Evolutionary conservation across 2,113 vertebrate species (phyloP).

Genomic region (Rhinolophus sinicus): DNA sequence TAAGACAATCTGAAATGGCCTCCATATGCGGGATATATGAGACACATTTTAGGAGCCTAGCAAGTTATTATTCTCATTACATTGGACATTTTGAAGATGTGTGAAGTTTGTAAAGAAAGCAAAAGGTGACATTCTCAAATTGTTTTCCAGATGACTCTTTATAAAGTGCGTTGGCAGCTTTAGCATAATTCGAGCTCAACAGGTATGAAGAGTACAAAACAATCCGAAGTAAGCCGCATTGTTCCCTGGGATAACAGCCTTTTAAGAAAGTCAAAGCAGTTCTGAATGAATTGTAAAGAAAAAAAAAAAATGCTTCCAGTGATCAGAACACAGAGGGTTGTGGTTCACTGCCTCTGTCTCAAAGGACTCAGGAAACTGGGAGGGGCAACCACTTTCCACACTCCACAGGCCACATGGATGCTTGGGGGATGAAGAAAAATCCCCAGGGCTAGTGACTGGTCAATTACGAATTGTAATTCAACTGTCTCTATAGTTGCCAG

Average conservation of each 20-base stretch:
- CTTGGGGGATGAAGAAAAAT: conserved; percentile 33
- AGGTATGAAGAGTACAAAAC: conserved; percentile 64
- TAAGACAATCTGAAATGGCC: neutral
- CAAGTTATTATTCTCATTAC: neutral
- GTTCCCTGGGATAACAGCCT: conserved; percentile 46
- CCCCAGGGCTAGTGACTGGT: conserved; percentile 40
- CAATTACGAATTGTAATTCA: conserved; percentile 73
- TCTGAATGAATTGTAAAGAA: conserved; percentile 57
- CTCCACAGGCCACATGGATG: conserved; percentile 62
- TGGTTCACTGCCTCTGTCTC: conserved; percentile 71
- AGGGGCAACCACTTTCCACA: conserved; percentile 54
- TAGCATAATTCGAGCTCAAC: conserved; percentile 54
- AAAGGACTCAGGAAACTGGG: conserved; percentile 75
- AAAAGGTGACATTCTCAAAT: conserved; percentile 39
- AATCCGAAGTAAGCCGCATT: conserved; percentile 37
- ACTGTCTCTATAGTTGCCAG: conserved; percentile 64
- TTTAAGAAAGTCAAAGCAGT: conserved; percentile 57
- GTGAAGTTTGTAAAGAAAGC: neutral
- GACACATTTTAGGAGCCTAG: neutral
- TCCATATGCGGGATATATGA: neutral
- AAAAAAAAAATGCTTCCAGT: conserved; percentile 38
- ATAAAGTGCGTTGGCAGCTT: conserved; percentile 43
- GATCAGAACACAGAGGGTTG: conserved; percentile 66
- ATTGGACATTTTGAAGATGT: neutral
- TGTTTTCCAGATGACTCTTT: conserved; percentile 55